phyloP scores from a whole-genome alignment of 2,113 vertebrate genomes.

The Paradoxurus hermaphroditus region DNA sequence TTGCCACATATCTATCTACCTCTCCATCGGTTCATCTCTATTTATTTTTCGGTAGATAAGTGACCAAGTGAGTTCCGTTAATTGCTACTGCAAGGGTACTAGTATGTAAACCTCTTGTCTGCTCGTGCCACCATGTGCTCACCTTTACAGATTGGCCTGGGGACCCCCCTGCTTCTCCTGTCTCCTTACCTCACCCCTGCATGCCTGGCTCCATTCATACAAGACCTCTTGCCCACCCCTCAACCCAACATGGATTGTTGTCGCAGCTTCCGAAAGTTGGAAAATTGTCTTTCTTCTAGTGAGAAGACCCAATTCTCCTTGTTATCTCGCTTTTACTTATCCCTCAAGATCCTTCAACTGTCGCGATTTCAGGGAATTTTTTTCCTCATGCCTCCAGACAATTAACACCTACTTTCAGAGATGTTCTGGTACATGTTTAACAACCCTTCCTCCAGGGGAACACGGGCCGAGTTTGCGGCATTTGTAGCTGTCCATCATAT shows the following conservation, averaged over 20 bases:
- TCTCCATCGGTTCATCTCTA: not conserved
- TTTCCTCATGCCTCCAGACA: not conserved
- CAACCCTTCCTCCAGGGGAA: not conserved
- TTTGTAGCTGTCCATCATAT: not conserved
- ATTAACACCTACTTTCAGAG: not conserved
- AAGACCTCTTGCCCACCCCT: not conserved
- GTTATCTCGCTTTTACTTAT: not conserved
- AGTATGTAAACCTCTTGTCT: not conserved
- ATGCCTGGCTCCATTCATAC: not conserved
- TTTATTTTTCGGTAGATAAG: not conserved
- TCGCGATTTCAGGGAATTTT: not conserved
- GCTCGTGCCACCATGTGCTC: fast-evolving
- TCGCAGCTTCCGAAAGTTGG: not conserved
- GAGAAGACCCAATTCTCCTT: not conserved
- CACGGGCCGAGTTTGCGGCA: not conserved
- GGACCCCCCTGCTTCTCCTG: not conserved
- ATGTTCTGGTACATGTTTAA: not conserved
- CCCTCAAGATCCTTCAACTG: not conserved
- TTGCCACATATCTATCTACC: not conserved
- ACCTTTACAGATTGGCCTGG: not conserved
- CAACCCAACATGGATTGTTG: too few relatives aligned
- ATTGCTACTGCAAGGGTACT: not conserved
- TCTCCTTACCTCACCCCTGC: not conserved
- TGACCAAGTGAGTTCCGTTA: not conserved
- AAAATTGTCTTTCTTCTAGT: not conserved